Conservation (phyloP, 2,113 vertebrate genomes). For the Neolamprologus sp. region DNA sequence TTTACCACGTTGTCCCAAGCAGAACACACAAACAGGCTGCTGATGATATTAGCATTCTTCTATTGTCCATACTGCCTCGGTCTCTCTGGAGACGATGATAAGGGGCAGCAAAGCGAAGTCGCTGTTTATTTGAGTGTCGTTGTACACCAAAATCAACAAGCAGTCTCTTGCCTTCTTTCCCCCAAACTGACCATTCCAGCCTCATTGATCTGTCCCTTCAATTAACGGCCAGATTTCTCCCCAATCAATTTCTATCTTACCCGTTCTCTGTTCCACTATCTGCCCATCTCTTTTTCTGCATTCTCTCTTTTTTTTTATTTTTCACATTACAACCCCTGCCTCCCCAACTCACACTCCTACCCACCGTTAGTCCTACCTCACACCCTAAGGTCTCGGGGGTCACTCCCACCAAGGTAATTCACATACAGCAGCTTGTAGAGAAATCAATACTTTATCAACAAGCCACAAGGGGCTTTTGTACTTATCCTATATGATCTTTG, state of each 20-base stretch:
- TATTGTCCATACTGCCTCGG: not conserved
- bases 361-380: constrained; percentile 51
- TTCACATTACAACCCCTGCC: constrained; percentile 31
- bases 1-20: not conserved
- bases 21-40: constrained; percentile 15
- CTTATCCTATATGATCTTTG: constrained; percentile 97
- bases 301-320: constrained; percentile 37
- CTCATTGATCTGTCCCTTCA: constrained; percentile 58
- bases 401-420: constrained; percentile 97
- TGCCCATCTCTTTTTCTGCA: constrained; percentile 10
- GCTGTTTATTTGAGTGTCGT: constrained; percentile 37
- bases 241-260: constrained; percentile 61
- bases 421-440: constrained; percentile 81
- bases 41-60: constrained; percentile 39
- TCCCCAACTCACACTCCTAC: not conserved
- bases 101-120: constrained; percentile 1
- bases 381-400: constrained; percentile 89
- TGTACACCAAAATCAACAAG: not conserved
- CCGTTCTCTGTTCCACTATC: constrained; percentile 1
- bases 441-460: constrained; percentile 99
- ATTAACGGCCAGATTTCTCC: constrained; percentile 51
- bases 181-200: constrained; percentile 44
- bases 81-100: constrained; percentile 31
- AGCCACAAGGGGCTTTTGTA: constrained; percentile 93
- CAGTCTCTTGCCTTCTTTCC: not conserved